Evolutionary conservation across 2,113 vertebrate species (phyloP), one percentile per base, ranked within the genome.

Genomic region (Serilophus lunatus): DNA sequence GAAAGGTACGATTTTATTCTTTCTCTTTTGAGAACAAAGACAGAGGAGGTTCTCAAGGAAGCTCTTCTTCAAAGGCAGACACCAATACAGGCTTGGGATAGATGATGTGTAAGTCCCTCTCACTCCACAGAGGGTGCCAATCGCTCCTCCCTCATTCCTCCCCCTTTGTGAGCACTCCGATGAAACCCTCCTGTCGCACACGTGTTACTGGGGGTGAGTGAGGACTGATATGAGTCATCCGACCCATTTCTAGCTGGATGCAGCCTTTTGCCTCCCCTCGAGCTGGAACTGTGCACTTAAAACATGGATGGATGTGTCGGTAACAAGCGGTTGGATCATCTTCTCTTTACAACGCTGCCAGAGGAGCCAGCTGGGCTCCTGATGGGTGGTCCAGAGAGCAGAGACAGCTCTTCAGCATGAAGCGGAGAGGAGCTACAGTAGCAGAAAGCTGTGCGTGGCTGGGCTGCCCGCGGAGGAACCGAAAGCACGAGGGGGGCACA

Each of bases 351-450:
- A 1, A 45, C 2, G 18, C 85, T 95, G 90, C 86, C 93, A 97
- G 80, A 86, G 72, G 84, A 92, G 86, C 86, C 93, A 96, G 93
- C 95, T 95, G 93, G 94, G 53, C 65, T 88, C 57, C 57, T 81
- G 81, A 94, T 18, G 94, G 95, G 93, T 94, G 90, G 93, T 96
- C 95, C 81, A 93, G 66, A 70, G 47, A 75, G 86, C 0, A 4
- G 44, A 83, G 57, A 78, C 6, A 0, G 49, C 24, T 88, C 88
- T 91, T 25, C 64, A 71, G 54, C 56, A 56, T 1, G 3, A 56
- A 0, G 1, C 51, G 15, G 64, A 74, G 47, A 86, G 53, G 49
- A 94, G 88, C 65, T 69, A 61, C 72, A 90, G 71, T 54, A 19
- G 63, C 60, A 88, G n/a, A 53, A 64, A 84, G 31, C 3, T 53